phyloP scores from a whole-genome alignment of 2,797 vertebrate genomes.

The Ispidina lecontei region DNA sequence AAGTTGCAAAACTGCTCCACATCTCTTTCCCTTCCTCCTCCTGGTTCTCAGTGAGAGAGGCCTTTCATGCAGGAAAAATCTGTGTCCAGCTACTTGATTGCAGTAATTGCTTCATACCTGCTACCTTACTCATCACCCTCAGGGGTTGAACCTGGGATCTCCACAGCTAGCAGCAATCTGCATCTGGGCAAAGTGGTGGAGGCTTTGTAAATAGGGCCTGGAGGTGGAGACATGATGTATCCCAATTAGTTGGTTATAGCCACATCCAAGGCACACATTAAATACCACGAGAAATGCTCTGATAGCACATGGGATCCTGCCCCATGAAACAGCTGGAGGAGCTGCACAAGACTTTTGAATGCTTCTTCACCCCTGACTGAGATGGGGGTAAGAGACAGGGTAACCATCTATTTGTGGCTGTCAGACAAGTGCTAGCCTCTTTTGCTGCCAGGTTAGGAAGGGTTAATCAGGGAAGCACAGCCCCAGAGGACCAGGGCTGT shows the following conservation, averaged over 20 bases:
- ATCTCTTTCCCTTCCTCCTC: background rate
- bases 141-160: background rate
- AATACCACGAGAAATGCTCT: background rate
- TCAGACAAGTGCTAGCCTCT: background rate
- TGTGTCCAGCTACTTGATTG: background rate
- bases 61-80: background rate
- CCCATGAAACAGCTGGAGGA: background rate
- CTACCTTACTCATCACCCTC: background rate
- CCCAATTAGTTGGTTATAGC: background rate
- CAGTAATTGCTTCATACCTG: background rate
- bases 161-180: background rate
- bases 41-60: background rate
- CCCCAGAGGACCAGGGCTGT: background rate
- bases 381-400: background rate
- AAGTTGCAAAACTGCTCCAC: background rate
- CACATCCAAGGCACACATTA: background rate
- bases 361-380: background rate
- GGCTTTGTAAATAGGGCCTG: background rate
- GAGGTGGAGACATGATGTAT: background rate
- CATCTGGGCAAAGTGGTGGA: background rate
- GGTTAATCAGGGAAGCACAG: slow-evolving; percentile 22
- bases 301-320: background rate
- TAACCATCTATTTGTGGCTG: background rate
- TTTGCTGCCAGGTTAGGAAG: background rate
- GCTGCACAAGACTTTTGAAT: background rate